Evolutionary conservation across 2,113 vertebrate species (phyloP).

Genomic region (Physeter macrocephalus): DNA sequence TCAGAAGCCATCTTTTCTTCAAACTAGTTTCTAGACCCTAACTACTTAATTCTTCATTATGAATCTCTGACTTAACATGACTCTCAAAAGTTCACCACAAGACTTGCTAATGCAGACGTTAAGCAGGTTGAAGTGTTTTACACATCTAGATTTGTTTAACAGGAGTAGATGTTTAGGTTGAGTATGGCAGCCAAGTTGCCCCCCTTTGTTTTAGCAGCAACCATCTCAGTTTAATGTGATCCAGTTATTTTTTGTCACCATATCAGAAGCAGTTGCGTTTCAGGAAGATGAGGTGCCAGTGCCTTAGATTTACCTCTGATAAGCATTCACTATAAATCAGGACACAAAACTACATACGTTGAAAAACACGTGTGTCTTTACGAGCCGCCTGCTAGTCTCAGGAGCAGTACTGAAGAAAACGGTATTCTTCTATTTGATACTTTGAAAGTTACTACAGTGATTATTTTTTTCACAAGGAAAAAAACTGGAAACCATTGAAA

Average conservation of each 20-base stretch:
- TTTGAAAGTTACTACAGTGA: conserved; percentile 11
- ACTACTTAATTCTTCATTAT: conserved; percentile 14
- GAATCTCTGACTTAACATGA: conserved; percentile 29
- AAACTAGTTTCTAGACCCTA: neutral
- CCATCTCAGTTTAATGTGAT: neutral
- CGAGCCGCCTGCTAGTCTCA: conserved; percentile 14
- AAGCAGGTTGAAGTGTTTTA: neutral
- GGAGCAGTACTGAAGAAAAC: neutral
- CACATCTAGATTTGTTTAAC: neutral
- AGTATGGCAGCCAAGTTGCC: neutral
- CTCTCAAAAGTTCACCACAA: neutral
- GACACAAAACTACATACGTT: neutral
- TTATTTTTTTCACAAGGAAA: neutral
- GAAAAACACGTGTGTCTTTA: neutral
- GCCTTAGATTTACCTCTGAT: neutral
- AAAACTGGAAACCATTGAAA: neutral
- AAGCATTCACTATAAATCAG: conserved; percentile 30
- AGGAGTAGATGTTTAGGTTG: conserved; percentile 16
- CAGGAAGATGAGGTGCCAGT: conserved; percentile 32
- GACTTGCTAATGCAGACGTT: neutral
- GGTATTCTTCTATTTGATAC: neutral
- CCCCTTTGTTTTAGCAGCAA: conserved; percentile 21
- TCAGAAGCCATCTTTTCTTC: neutral
- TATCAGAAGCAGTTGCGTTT: conserved; percentile 34
- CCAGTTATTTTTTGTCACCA: conserved; percentile 27